Evolutionary conservation across 2,113 vertebrate species (phyloP).

Genomic region (Lonchura striata): DNA sequence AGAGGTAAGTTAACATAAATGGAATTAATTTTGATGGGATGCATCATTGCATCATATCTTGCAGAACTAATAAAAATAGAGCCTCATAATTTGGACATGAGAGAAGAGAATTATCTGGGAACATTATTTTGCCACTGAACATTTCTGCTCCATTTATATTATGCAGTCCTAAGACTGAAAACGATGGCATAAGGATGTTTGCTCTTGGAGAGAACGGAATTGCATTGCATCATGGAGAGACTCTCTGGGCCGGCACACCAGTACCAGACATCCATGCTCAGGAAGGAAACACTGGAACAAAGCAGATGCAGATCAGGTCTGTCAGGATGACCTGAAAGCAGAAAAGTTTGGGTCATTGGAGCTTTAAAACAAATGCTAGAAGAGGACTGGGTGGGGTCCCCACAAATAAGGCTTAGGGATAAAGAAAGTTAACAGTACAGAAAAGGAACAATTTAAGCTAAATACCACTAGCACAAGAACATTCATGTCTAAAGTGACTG

Average conservation of each 20-base stretch:
- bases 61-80: not conserved
- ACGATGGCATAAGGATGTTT: not conserved
- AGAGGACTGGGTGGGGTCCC: not conserved
- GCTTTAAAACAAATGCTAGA: not conserved
- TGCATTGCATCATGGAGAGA: not conserved
- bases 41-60: not conserved
- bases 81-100: not conserved
- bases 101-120: not conserved
- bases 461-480: not conserved
- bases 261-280: not conserved
- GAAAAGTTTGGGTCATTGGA: not conserved
- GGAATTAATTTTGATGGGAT: not conserved
- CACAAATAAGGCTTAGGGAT: not conserved
- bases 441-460: not conserved
- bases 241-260: not conserved
- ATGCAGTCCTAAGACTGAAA: not conserved
- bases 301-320: not conserved
- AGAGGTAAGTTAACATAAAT: not conserved
- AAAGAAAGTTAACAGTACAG: not conserved
- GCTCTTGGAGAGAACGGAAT: not conserved
- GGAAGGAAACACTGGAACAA: not conserved
- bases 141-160: not conserved
- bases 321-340: accelerated
- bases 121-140: not conserved
- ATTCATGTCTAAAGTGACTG: not conserved